Evolutionary conservation across 2,113 vertebrate genomes (phyloP), one percentile per base, ranked within the genome.

Genomic region (Leucopsar rothschildi): DNA sequence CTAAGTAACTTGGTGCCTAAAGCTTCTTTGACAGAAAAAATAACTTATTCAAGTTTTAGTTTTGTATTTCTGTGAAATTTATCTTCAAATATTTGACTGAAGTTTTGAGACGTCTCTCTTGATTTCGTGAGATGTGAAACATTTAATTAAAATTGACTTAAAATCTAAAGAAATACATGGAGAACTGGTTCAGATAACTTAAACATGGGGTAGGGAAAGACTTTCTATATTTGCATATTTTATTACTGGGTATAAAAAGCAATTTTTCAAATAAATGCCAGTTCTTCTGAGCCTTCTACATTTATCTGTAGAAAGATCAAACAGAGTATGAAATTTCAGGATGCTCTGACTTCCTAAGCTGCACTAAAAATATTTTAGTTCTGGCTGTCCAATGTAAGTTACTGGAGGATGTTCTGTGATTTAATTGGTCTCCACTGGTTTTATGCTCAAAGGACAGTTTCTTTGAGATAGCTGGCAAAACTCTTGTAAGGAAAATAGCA

Each of bases 1-100:
- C 35, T 29, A 25, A 86, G 33, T 33, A 81, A 81, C 27, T 89
- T 33, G 6, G 18, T 47, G 42, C 29, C 63, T 70, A 86, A 81
- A 86, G 47, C n/a, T 84, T 33, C 35, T 70, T 68, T 79, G 53
- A 82, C 72, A 75, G 60, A 52, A 85, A 49, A 40, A 77, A 47
- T 63, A 79, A 87, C 10, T 81, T 68, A 52, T 59, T 25, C 60
- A 91, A 94, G 52, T 71, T 82, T 71, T 39, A 68, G 57, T 91
- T 95, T 56, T 60, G 12, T 75, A 52, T 75, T 89, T 96, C 64
- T 95, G 69, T 84, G 92, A 91, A 91, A 96, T 71, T 78, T 82
- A 87, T 87, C 93, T 95, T 94, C 95, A 92, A 82, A 91, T 85
- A 91, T 78, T 75, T 92, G 84, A 86, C 31, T 89, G 81, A 89